phyloP scores from a whole-genome alignment of 2,797 vertebrate species.

The Notolepis coatsorum region DNA sequence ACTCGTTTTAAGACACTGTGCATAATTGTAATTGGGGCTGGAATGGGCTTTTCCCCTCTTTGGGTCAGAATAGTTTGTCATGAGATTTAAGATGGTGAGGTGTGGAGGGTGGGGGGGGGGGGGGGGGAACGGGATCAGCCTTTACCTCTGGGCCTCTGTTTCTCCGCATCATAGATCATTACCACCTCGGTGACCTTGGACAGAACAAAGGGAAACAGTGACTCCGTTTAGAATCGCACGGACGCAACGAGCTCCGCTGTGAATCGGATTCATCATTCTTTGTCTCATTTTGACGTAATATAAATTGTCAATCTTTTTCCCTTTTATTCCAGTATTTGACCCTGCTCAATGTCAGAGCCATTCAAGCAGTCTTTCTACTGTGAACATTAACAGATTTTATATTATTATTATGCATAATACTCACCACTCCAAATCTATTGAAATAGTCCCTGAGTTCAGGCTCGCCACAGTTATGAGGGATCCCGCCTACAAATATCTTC shows the following conservation, averaged over 20 bases:
- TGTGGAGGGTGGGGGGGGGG: constrained; percentile 77
- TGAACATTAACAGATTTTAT: constrained; percentile 37
- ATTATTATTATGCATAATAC: constrained; percentile 73
- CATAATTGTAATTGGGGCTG: constrained; percentile 31
- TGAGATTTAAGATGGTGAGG: constrained; percentile 89
- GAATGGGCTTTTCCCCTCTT: constrained; percentile 60
- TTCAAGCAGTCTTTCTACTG: constrained; percentile 47
- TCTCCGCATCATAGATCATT: constrained; percentile 99
- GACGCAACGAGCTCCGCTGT: constrained; percentile 28
- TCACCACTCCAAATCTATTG: constrained; percentile 99
- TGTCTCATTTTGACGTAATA: constrained; percentile 27
- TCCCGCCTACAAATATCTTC: constrained; percentile 99
- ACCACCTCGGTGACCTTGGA: constrained; percentile 99
- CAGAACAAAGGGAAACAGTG: constrained; percentile 80
- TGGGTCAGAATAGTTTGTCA: constrained; percentile 97
- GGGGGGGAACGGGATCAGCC: constrained; percentile 89
- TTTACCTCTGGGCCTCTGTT: constrained; percentile 99
- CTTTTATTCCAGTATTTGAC: constrained; percentile 34
- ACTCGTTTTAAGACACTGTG: neutral
- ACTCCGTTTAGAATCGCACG: constrained; percentile 65
- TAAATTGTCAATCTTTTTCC: neutral
- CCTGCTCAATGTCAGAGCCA: constrained; percentile 62
- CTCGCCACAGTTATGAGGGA: constrained; percentile 99
- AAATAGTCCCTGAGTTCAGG: constrained; percentile 99
- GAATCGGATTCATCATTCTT: constrained; percentile 51